Conservation (phyloP, 2,888 invertebrate species). For the Gerris lacustris region DNA sequence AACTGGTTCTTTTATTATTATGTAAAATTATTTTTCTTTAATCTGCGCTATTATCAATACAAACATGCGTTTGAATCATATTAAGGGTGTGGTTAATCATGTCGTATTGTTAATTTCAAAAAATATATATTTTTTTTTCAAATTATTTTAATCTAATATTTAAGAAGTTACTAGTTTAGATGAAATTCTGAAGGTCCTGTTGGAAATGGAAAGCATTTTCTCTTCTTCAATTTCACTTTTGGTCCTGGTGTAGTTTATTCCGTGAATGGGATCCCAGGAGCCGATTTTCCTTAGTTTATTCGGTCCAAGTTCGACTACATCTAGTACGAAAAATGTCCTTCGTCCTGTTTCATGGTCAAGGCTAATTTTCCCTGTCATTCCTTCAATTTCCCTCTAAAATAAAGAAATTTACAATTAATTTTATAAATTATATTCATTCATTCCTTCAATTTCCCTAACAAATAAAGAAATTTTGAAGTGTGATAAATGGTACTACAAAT, state of each 20-base stretch:
- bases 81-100: too few species aligned
- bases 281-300: conserved; percentile 49
- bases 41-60: too few species aligned
- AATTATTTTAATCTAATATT: too few species aligned
- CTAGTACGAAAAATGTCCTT: conserved; percentile 54
- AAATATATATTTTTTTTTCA: too few species aligned
- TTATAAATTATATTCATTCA: too few species aligned
- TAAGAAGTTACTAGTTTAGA: conserved; percentile 52
- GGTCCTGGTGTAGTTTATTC: conserved; percentile 44
- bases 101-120: too few species aligned
- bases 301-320: conserved; percentile 51
- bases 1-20: too few species aligned
- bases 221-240: conserved; percentile 32
- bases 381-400: conserved; percentile 50
- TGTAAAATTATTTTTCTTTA: too few species aligned
- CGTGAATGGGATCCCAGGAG: conserved; percentile 52
- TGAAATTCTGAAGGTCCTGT: conserved; percentile 56
- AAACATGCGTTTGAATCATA: too few species aligned
- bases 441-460: too few species aligned
- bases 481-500: too few species aligned
- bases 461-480: too few species aligned
- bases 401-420: neutral
- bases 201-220: conserved; percentile 51
- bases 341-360: conserved; percentile 66
- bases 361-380: conserved; percentile 61